These are phyloP conservation scores for Galbula dea DNA, from an alignment of 2,113 vertebrate species.

Conservation along the genomic window DNA sequence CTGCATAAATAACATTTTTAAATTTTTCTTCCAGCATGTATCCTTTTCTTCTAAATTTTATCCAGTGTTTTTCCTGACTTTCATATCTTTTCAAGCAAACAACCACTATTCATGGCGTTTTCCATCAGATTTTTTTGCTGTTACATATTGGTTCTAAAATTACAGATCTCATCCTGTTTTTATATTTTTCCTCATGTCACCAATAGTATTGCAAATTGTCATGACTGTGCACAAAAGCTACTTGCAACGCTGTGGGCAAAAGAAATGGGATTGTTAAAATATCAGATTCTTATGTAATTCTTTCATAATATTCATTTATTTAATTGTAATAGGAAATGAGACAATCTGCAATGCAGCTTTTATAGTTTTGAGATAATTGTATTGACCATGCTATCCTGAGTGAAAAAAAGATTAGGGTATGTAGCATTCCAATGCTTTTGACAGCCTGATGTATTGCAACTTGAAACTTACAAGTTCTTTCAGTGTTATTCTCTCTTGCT, in stretches of 20 bases:
- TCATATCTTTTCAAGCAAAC: constrained; percentile 16
- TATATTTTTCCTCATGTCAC: neutral
- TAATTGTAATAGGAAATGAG: constrained; percentile 50
- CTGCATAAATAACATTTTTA: neutral
- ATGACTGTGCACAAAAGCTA: neutral
- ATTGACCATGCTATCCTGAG: constrained; percentile 49
- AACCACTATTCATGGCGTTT: neutral
- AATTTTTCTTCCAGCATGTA: neutral
- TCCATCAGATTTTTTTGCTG: neutral
- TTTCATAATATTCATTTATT: constrained; percentile 34
- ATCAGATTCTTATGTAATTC: constrained; percentile 21
- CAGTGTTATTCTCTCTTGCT: constrained; percentile 65
- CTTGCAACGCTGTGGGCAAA: neutral
- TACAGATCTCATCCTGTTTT: constrained; percentile 22
- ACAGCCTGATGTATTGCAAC: constrained; percentile 70
- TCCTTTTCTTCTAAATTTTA: neutral
- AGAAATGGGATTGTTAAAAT: constrained; percentile 7
- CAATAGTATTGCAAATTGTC: neutral
- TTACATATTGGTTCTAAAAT: constrained; percentile 37
- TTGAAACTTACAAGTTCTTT: constrained; percentile 63
- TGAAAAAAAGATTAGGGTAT: constrained; percentile 62
- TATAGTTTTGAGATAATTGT: constrained; percentile 63
- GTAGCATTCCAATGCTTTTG: constrained; percentile 65
- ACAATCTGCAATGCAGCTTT: constrained; percentile 44
- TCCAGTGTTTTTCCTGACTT: constrained; percentile 2